Percentiles rank a stretch among this genome's conserved stretches.
Evolutionary conservation across 2,888 invertebrate genomes (phyloP).

Genomic region (Cerceris rybyensis): DNA sequence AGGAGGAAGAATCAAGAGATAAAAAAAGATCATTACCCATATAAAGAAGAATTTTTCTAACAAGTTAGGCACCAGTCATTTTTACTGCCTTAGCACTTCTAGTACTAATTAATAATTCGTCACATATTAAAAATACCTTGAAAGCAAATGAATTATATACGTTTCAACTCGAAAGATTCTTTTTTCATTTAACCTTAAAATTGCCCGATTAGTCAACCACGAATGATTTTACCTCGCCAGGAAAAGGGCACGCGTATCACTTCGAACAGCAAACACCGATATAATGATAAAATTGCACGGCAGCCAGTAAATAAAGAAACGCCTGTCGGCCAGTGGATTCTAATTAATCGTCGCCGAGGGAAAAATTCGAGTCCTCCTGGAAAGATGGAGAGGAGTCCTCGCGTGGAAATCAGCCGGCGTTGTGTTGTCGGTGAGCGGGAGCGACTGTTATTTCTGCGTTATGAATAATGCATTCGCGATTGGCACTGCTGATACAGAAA

Average conservation of each 20-base stretch:
- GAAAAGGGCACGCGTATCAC: background rate
- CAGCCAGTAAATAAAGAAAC: conserved; percentile 56
- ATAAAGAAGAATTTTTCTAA: no score
- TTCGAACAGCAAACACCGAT: background rate
- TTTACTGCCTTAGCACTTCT: no score
- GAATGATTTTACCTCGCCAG: background rate
- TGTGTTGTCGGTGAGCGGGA: conserved; percentile 24
- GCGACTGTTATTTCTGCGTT: conserved; percentile 65
- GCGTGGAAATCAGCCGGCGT: conserved; percentile 28
- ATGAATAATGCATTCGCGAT: conserved; percentile 79
- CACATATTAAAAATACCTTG: no score
- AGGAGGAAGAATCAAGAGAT: no score
- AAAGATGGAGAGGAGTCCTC: conserved; percentile 6
- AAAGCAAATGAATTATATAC: no score
- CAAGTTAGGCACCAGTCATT: no score
- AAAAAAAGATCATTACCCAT: no score
- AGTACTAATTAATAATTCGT: no score
- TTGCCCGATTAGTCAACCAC: background rate
- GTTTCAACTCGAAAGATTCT: no score
- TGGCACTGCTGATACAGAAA: conserved; percentile 70
- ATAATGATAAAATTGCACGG: conserved; percentile 23
- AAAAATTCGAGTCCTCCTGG: conserved; percentile 18
- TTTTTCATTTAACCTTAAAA: no score
- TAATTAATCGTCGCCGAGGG: conserved; percentile 64
- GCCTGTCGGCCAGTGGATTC: conserved; percentile 49